These are phyloP conservation scores for Tetragnatha versicolor DNA, from an alignment of 1,140 invertebrate species.

Conservation along the genomic window DNA sequence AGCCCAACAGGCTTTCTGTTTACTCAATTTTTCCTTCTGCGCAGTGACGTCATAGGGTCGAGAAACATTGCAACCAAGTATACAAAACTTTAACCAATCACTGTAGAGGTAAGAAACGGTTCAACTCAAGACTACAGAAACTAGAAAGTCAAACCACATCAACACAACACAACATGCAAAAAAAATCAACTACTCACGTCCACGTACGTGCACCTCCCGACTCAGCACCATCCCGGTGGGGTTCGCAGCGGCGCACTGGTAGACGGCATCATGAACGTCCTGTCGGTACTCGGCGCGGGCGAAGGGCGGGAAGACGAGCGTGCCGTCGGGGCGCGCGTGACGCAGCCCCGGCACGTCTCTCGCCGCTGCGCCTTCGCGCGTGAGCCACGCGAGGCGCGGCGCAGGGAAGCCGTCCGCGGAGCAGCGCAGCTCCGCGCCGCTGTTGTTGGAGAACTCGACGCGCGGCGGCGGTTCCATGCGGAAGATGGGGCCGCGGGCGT, in stretches of 20 bases:
- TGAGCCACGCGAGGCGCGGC: conserved; percentile 83
- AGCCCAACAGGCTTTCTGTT: too few relatives aligned
- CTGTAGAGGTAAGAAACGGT: too few relatives aligned
- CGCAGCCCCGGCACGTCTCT: conserved; percentile 75
- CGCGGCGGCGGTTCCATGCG: conserved; percentile 88
- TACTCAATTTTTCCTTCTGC: too few relatives aligned
- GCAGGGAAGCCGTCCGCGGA: conserved; percentile 86
- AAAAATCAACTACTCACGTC: conserved; percentile 71
- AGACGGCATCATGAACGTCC: conserved; percentile 66
- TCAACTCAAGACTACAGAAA: too few relatives aligned
- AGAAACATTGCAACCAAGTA: too few relatives aligned
- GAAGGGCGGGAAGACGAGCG: conserved; percentile 63
- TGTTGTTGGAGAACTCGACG: conserved; percentile 92
- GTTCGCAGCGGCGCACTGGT: conserved; percentile 76
- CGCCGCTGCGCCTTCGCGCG: conserved; percentile 70
- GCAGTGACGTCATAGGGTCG: too few relatives aligned
- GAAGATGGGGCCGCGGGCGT: conserved; percentile 79
- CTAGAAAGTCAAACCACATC: not conserved
- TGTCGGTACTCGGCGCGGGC: conserved; percentile 65
- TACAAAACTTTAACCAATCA: too few relatives aligned
- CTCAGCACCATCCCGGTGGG: conserved; percentile 78
- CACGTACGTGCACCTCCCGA: conserved; percentile 79
- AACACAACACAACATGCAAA: not conserved
- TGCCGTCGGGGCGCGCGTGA: conserved; percentile 67
- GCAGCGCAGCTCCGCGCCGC: conserved; percentile 89